Evolutionary conservation across 2,888 invertebrate species (phyloP).

Genomic region (Melitaea athalia): DNA sequence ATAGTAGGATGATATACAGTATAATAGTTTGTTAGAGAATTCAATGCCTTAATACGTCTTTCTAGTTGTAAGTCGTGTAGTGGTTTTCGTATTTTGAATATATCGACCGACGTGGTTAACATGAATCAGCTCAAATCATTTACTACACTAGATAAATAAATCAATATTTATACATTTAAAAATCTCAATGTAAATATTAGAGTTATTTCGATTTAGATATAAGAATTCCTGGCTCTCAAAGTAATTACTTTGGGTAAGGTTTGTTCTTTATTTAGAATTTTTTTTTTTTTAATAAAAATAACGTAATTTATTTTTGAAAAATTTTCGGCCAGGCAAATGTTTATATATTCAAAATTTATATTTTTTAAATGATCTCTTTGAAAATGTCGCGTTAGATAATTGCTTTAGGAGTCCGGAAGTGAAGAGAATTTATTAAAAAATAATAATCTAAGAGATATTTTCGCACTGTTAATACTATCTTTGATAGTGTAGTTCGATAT

Average conservation of each 20-base stretch:
- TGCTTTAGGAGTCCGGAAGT: conserved; percentile 81
- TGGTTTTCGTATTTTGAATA: conserved; percentile 39
- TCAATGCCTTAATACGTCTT: conserved; percentile 41
- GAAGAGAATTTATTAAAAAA: conserved; percentile 78
- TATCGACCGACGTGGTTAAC: conserved; percentile 31
- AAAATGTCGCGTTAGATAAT: conserved; percentile 64
- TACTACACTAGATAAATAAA: conserved; percentile 79
- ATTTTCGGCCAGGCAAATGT: conserved; percentile 79
- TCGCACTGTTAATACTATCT: conserved; percentile 78
- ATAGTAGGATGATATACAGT: conserved; percentile 43
- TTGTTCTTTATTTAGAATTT: conserved; percentile 68
- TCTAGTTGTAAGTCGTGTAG: conserved; percentile 48
- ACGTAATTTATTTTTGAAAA: conserved; percentile 69
- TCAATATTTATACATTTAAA: conserved; percentile 71
- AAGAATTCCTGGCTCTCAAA: conserved; percentile 82
- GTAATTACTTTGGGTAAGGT: conserved; percentile 77
- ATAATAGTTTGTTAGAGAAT: conserved; percentile 43
- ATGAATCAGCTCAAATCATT: conserved; percentile 76
- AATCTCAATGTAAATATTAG: conserved; percentile 81
- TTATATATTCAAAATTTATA: conserved; percentile 77
- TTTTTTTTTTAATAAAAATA: conserved; percentile 56
- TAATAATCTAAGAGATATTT: conserved; percentile 78
- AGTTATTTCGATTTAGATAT: conserved; percentile 63
- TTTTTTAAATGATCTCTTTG: conserved; percentile 80
- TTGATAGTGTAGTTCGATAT: conserved; percentile 52